Base-by-base conservation (phyloP, 2,797 vertebrate genomes). In the Amniataba percoides region DNA sequence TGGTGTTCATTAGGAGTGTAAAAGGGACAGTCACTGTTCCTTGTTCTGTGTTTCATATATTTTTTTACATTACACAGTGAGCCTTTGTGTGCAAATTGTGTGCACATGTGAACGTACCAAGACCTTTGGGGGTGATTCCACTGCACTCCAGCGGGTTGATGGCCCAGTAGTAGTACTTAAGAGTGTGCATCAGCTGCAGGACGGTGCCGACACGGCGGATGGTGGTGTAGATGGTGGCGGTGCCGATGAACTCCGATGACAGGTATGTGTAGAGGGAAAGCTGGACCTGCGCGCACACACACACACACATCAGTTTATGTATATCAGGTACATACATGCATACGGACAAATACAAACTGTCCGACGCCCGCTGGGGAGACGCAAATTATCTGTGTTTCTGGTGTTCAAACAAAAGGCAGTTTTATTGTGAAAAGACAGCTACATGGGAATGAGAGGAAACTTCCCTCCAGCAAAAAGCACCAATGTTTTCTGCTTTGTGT, bases 131-230 rank as follows among this genome's bases (percentile, higher is more conserved):
- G 71, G 92, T 89, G 78, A 99, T 99, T 65, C 97, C 97, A 71
- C 97, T 99, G 91, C 97, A 96, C 56, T 99, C 97, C 73, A 95
- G 92, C 31, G 97, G 97, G 90, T 97, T 98, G 85, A 96, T 94
- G 71, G 97, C 97, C 97, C 97, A 99, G 95, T 99, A 98, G 95
- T 99, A 99, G 88, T 98, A 99, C 90, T 99, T 99, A 27, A 99
- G 91, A 0, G 97, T 99, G 93, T 99, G 97, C 97, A 99, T 99
- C 69, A 99, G 91, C 91, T 99, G 97, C 89, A 99, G 94, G 67
- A 99, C 97, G 0, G 97, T 99, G 77, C 97, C 97, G 2, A 99
- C 97, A 48, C 97, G 96, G 51, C 97, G 97, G 77, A 99, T 99
- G 74, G 97, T 99, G 81, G 95, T 97, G 72, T 99, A 99, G 88